Evolutionary conservation across 2,888 invertebrate species (phyloP), one percentile per base, ranked within the genome.

Genomic region (Tetragonula carbonaria): DNA sequence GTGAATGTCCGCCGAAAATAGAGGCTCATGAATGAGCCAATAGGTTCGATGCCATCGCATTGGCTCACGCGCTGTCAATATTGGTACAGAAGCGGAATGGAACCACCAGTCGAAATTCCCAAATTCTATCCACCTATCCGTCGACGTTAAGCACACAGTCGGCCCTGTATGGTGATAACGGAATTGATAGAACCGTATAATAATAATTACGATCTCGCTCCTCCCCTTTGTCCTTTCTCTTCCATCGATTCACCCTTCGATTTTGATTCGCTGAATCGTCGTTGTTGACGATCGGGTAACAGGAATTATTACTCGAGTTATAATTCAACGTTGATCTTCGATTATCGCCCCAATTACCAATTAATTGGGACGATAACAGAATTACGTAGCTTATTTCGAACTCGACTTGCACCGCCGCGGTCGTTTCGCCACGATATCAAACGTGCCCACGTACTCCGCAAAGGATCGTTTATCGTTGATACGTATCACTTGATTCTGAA

Each of bases 21-120:
- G 74, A 73, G 53, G 70, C 38, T 55, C 76, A 62, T 59, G 75
- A 65, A 66, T 73, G 65, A 70, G 68, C 63, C 75, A 73, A 78
- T 73, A 76, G 82, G 28, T 81, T 66, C 62, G 75, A 73, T 50
- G 86, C 86, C 89, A 91, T 91, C 87, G 80, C 82, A 82, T 87
- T 82, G 77, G 75, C 73, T 63, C 18, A 11, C 33, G 74, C 72
- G 71, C 85, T 78, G 86, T 88, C 87, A 91, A 91, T 90, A 90
- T 91, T 90, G 87, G 78, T 85, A 78, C 65, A 86, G 85, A 80
- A 89, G 83, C 75, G 76, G 86, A 89, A 85, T 80, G 68, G 76
- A 84, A 78, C 83, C 82, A 62, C 57, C 74, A 79, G 71, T 67
- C 67, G 80, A 75, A 45, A 79, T 85, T 77, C 77, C 84, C 86